Evolutionary conservation across 2,888 invertebrate species (phyloP), one percentile per base, ranked within the genome.

Genomic region (Harmothoe impar): DNA sequence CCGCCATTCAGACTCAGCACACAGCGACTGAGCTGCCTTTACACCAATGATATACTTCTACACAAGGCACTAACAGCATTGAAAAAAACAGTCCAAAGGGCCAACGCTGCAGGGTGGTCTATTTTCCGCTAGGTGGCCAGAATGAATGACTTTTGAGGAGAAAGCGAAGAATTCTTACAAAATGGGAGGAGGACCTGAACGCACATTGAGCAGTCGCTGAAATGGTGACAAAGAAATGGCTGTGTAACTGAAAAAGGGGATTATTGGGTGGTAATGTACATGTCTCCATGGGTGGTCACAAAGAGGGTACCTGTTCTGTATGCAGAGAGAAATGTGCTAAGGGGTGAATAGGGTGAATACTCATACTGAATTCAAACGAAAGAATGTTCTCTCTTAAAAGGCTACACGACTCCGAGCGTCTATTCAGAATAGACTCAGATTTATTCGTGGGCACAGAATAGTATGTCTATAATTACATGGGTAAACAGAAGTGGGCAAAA

Each of bases 41-140:
- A 35, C 23, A 81, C 35, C 43, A 81, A 43, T 81, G 81, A 33
- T 43, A 43, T 81, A 43, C 35, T 43, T 43, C 15, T 33, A 35
- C 31, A 81, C 81, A 81, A 43, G 43, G 35, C 81, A 81, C 81
- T 35, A 81, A 81, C 81, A 23, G 35, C 81, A 81, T 81, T 81
- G 43, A 81, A 33, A 81, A 43, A 81, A 81, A 81, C 35, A 23
- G 35, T 17, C 81, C 81, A 81, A 81, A 81, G 81, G 81, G 35
- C 81, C 43, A 81, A 20, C 43, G 35, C 35, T 43, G 43, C 20
- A 20, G 81, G 81, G 81, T 81, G 81, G 81, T 81, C 81, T 43
- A 81, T 81, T 81, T 81, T 81, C 33, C 81, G 81, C 81, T 81
- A 20, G 81, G 81, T 81, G 81, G 43, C 17, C 43, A 81, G 35